Base-by-base conservation (phyloP, 2,797 vertebrate species). In the Paguma larvata region DNA sequence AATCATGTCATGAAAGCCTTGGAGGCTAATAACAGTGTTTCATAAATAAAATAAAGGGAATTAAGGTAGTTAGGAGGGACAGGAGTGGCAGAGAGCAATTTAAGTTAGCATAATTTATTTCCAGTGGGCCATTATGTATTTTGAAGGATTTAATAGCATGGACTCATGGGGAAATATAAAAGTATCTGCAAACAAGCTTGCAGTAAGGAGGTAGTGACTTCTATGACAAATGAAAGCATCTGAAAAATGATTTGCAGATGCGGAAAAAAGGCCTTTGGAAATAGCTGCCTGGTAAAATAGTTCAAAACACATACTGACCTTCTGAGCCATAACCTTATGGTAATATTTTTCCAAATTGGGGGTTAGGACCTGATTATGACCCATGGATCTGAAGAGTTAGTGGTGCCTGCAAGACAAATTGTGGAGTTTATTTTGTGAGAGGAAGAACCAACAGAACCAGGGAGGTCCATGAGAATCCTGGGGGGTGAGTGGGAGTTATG, bases 221-320 rank as follows among this genome's bases (percentile, higher is more conserved):
- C 63, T 72, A 13, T 85, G 72, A 93, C 79, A 95, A 75, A 87
- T 48, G 62, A 72, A 6, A 96, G 0, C 10, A 44, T n/a, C n/a
- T 93, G 56, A 93, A 62, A 96, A 93, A 87, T 96, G 23, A 94
- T 87, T 94, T 96, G n/a, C 68, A 78, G 41, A 68, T 70, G 18
- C 0, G n/a, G 30, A 77, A 80, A 84, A 44, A 79, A 44, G 5
- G 4, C 18, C 53, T 78, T 90, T 75, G 59, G 34, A 96, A 91
- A 89, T 48, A 77, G 13, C 21, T 94, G 5, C 32, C 70, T 95
- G 16, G 14, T 85, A 82, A 79, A 72, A 82, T 86, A 79, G 59
- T 85, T 97, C 27, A 46, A 67, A 96, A 91, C 75, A 59, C 16
- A 32, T 2, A 25, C 13, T 85, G 83, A 25, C 34, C 32, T 62